A percentile compares a stretch with the other conserved stretches of the same genome.
Evolutionary conservation across 1,140 invertebrate genomes (phyloP).

Genomic region (Zaprionus camerounensis): DNA sequence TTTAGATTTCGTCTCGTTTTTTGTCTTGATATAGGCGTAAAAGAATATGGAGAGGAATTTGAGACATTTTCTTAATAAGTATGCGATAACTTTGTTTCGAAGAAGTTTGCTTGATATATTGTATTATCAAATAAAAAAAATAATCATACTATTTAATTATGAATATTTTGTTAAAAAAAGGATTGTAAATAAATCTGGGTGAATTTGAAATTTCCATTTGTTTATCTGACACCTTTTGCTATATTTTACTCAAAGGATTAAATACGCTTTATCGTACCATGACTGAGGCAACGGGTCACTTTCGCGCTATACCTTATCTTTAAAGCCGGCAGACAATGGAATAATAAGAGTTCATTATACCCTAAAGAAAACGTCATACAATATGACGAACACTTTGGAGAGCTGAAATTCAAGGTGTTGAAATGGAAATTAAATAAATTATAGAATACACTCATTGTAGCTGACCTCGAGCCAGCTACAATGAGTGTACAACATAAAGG

Average conservation of each 20-base stretch:
- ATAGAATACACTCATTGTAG: no score
- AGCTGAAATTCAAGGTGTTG: background rate
- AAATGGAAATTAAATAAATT: background rate
- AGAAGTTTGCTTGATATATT: no score
- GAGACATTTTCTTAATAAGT: background rate
- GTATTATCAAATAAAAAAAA: no score
- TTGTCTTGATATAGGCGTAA: background rate
- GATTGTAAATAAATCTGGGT: background rate
- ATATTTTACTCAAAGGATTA: background rate
- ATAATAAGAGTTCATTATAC: conserved; percentile 28
- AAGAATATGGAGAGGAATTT: background rate
- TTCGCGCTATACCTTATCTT: conserved; percentile 1
- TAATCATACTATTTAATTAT: no score
- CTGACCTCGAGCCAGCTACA: no score
- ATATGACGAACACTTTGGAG: background rate
- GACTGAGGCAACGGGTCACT: conserved; percentile 10
- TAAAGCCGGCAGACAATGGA: conserved; percentile 11
- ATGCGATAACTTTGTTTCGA: no score
- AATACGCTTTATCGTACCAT: background rate
- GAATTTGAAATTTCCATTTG: background rate
- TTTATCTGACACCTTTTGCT: background rate
- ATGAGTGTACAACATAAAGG: no score
- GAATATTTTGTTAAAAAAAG: no score
- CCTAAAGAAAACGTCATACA: background rate
- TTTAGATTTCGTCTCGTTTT: background rate